Conservation (phyloP, 2,797 vertebrate species). For the Petrocephalus sullivani region DNA sequence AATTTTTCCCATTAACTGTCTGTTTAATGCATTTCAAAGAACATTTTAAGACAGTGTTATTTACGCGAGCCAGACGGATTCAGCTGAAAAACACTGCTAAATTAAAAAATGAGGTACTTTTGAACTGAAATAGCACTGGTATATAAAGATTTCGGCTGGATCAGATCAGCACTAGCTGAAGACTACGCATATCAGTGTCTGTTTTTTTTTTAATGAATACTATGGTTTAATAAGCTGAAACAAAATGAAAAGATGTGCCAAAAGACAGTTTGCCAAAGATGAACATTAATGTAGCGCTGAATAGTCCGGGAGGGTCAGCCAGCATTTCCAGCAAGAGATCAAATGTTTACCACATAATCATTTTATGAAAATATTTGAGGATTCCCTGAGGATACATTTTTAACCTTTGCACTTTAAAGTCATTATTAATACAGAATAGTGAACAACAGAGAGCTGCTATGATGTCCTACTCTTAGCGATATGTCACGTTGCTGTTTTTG, state of each 20-base stretch:
- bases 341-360: neutral
- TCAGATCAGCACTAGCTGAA: neutral
- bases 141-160: neutral
- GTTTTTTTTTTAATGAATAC: neutral
- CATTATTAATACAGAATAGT: neutral
- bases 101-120: neutral
- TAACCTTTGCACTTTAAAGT: neutral
- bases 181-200: neutral
- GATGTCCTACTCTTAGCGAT: neutral
- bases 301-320: neutral
- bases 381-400: neutral
- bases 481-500: neutral
- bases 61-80: neutral
- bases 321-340: neutral
- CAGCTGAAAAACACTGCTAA: neutral
- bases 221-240: neutral
- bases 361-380: neutral
- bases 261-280: neutral
- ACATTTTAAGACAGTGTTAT: neutral
- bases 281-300: neutral
- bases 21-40: neutral
- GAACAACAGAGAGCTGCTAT: neutral
- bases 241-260: neutral
- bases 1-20: neutral
- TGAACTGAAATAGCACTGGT: neutral